Base-by-base conservation (phyloP, 92 coral and sea anemone genomes). In the Heliopora coerulea region DNA sequence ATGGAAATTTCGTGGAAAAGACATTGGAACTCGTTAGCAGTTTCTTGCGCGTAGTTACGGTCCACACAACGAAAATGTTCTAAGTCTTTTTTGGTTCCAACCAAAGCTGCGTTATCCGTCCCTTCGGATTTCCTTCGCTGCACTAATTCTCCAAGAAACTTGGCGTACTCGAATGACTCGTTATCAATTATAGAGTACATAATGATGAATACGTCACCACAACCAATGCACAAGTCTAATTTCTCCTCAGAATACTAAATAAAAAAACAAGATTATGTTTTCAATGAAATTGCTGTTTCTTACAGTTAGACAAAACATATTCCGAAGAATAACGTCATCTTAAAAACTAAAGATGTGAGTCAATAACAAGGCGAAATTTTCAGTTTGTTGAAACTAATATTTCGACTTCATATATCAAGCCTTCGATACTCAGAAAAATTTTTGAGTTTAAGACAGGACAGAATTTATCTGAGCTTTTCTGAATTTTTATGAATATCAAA, bases 161-260 rank as follows among this genome's bases (percentile, higher is more conserved):
- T 65, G 8, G 97, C 97, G 41, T 90, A 91, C 37, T 75, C 88
- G 56, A 92, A 90, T 68, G 92, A 90, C 39, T 74, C 75, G 4
- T 87, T 82, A 59, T 89, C 91, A 1, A 89, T 90, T 26, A 92
- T 92, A 9, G 97, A 92, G 83, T 92, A 92, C 49, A 92, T 78
- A 11, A 92, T 79, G 17, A 92, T 79, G 33, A 92, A 84, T 11
- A 92, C 75, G 28, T 89, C 97, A 0, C 96, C 97, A 21, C 82
- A 82, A 37, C 79, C 40, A 12, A 83, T 67, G 41, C 90, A 90
- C 14, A 81, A 74, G 49, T 92, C 86, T 57, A 92, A 54, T 69
- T 92, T 92, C 31, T 69, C 56, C 33, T 89, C 81, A 10, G 96
- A 85, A 68, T 88, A 90, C 97, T 92, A 83, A n/a, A n/a, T 37